Conservation (phyloP, 1,140 invertebrate genomes). For the Drosophila cardini region DNA sequence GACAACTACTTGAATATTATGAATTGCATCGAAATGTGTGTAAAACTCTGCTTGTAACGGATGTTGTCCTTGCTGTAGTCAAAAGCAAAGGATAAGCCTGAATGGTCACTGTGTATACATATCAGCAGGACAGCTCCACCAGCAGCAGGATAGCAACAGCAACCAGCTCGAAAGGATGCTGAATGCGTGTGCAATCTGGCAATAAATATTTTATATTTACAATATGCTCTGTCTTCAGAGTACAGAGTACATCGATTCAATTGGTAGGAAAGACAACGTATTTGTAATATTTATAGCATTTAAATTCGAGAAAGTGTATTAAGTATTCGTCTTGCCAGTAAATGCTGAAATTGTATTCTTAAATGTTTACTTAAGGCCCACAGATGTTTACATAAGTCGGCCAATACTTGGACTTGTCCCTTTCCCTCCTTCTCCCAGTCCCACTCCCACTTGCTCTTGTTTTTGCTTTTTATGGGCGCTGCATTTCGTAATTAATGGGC, state of each 20-base stretch:
- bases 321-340: slow-evolving; percentile 7
- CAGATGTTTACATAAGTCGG: slow-evolving; percentile 28
- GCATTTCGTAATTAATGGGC: slow-evolving; percentile 69
- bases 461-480: slow-evolving; percentile 48
- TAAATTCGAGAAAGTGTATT: slow-evolving; percentile 6
- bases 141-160: slow-evolving; percentile 6
- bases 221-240: slow-evolving; percentile 39
- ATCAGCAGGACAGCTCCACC: slow-evolving; percentile 38
- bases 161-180: slow-evolving; percentile 31
- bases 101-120: slow-evolving; percentile 53
- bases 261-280: background rate
- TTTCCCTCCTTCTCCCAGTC: too few species aligned
- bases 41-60: slow-evolving; percentile 52
- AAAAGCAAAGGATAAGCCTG: slow-evolving; percentile 67
- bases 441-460: slow-evolving; percentile 2
- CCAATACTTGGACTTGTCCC: background rate
- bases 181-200: slow-evolving; percentile 71
- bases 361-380: slow-evolving; percentile 36
- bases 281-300: background rate
- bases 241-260: slow-evolving; percentile 39
- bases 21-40: slow-evolving; percentile 59
- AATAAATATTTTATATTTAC: slow-evolving; percentile 80
- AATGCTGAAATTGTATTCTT: slow-evolving; percentile 36
- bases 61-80: slow-evolving; percentile 57
- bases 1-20: slow-evolving; percentile 55